Evolutionary conservation across 2,797 vertebrate species (phyloP).

Genomic region (Borostomias antarcticus): DNA sequence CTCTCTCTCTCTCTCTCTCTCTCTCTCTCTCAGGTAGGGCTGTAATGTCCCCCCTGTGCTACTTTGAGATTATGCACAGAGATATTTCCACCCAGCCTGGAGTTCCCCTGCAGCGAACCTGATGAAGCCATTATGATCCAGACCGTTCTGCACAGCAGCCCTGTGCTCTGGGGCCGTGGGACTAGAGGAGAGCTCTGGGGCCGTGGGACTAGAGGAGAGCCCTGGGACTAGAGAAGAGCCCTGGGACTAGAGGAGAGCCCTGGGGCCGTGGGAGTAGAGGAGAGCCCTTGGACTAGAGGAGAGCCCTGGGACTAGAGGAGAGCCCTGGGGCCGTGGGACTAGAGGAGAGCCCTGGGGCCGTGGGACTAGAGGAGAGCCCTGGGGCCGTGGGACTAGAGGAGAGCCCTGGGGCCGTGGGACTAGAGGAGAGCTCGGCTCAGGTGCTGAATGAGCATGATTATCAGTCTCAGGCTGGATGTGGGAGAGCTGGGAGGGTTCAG

Average conservation of each 20-base stretch:
- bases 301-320: too few species aligned
- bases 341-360: too few species aligned
- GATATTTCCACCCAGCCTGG: neutral
- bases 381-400: too few species aligned
- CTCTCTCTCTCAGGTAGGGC: neutral
- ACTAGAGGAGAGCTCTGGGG: too few species aligned
- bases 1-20: neutral
- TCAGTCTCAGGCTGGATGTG: neutral
- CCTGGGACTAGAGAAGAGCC: neutral
- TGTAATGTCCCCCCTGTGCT: conserved; percentile 23
- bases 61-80: conserved; percentile 31
- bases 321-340: too few species aligned
- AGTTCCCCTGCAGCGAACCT: neutral
- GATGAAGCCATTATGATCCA: neutral
- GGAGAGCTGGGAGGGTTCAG: neutral
- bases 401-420: too few species aligned
- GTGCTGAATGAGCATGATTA: neutral
- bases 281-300: too few species aligned
- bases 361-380: too few species aligned
- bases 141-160: neutral
- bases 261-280: too few species aligned
- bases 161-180: neutral
- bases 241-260: too few species aligned
- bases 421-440: too few species aligned
- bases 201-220: neutral